Base-by-base conservation (phyloP, 1,140 invertebrate species). In the Eufriesea mexicana region DNA sequence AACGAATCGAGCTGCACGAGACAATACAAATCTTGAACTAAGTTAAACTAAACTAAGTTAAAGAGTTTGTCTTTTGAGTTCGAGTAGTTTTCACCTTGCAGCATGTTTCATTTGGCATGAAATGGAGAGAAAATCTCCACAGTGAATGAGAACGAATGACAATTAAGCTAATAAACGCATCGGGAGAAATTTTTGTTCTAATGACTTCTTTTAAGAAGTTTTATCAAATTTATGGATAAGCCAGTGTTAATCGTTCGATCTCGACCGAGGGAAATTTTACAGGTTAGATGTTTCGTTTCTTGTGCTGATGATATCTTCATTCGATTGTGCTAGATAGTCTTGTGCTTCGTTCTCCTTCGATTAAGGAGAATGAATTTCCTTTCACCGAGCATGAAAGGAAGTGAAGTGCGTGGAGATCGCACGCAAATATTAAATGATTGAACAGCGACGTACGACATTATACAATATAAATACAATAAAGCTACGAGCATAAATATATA, bases 381-480 rank as follows among this genome's bases (percentile, higher is more conserved):
- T 35, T 35, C 51, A 54, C 14, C 35, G 18, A 55, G 42, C 47
- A 7, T 18, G 28, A 68, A 35, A 18, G 47, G 47, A 59, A 79
- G 16, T 10, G n/a, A 62, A 25, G 25, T 61, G 16, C 45, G 20
- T n/a, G 64, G 74, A 74, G n/a, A 61, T 80, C 45, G n/a, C 20
- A 18, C 49, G 51, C 23, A 42, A 49, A 64, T 35, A 81, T 18
- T 14, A 78, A 47, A 61, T 14, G 25, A 25, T 55, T n/a, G 18
- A 82, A 59, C 28, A 18, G 55, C 35, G 61, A 62, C 10, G 49
- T 51, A 51, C 23, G 45, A 71, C 47, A 83, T 72, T 86, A 84
- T 89, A 87, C 61, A n/a, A 66, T 84, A 80, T 67, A 80, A 20
- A 84, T 57, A 67, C 54, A 67, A 59, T 35, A 51, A 62, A 62